These are phyloP conservation scores for Adela reaumurella DNA, from an alignment of 2,888 invertebrate species.

Conservation along the genomic window DNA sequence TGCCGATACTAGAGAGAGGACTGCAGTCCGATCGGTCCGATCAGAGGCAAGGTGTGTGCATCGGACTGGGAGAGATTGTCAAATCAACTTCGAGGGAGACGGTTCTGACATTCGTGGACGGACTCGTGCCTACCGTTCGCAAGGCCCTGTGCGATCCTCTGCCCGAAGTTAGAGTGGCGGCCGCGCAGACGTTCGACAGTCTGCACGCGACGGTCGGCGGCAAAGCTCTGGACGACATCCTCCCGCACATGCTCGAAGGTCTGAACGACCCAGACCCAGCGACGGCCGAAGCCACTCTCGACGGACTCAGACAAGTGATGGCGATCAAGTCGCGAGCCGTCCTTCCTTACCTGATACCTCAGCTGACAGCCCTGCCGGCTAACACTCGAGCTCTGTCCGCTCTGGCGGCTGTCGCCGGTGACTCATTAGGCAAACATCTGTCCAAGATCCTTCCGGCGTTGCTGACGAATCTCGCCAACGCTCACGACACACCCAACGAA, in stretches of 20 bases:
- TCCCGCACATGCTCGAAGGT: constrained; percentile 81
- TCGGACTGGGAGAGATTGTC: constrained; percentile 97
- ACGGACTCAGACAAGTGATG: constrained; percentile 96
- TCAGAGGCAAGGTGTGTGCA: constrained; percentile 97
- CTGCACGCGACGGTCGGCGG: constrained; percentile 92
- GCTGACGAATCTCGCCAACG: constrained; percentile 68
- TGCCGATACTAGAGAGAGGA: constrained; percentile 94
- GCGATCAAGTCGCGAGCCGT: constrained; percentile 94
- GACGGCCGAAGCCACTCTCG: constrained; percentile 85
- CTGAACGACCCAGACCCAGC: constrained; percentile 73
- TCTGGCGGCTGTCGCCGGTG: constrained; percentile 91
- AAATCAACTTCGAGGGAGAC: constrained; percentile 92
- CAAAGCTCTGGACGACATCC: constrained; percentile 93
- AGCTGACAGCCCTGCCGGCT: constrained; percentile 83
- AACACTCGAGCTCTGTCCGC: constrained; percentile 93
- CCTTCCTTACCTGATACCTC: constrained; percentile 92
- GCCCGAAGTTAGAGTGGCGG: constrained; percentile 89
- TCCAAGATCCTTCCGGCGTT: constrained; percentile 91
- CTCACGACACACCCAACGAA: constrained; percentile 64
- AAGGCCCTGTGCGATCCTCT: constrained; percentile 91
- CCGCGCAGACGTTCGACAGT: constrained; percentile 95
- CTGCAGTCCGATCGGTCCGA: constrained; percentile 88
- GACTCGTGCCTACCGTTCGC: constrained; percentile 89
- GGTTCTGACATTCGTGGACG: constrained; percentile 74
- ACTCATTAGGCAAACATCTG: constrained; percentile 85